Evolutionary conservation across 2,797 vertebrate genomes (phyloP).

Genomic region (Syngnathus acus): DNA sequence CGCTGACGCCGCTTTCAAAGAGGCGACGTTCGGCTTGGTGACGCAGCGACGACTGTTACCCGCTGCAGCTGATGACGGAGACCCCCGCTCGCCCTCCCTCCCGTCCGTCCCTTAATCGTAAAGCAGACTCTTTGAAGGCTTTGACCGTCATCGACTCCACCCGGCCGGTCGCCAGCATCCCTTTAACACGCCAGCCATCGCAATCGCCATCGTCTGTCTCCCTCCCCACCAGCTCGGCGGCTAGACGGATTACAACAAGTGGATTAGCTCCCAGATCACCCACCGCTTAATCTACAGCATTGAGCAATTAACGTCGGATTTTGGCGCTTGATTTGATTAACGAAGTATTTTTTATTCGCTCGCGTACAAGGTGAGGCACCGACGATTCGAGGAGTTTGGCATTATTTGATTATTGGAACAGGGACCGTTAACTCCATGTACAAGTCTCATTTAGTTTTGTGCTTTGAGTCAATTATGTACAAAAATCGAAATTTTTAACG

Average conservation of each 20-base stretch:
- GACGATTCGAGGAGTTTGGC: too few relatives aligned
- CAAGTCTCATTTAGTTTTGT: too few relatives aligned
- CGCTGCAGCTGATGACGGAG: neutral
- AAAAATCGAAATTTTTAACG: too few relatives aligned
- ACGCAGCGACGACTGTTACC: neutral
- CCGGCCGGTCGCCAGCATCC: neutral
- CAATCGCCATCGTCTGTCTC: neutral
- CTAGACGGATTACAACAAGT: constrained; percentile 3
- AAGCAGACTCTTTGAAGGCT: neutral
- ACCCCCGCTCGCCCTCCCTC: neutral
- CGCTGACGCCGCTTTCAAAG: neutral
- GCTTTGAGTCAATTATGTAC: too few relatives aligned
- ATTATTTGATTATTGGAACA: neutral
- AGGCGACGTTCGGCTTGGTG: neutral
- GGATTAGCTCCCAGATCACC: constrained; percentile 1
- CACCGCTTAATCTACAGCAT: neutral
- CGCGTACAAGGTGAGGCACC: neutral
- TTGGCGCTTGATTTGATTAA: neutral
- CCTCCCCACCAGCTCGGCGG: neutral
- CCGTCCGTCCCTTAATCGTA: neutral
- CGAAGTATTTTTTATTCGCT: neutral
- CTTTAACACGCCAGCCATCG: neutral
- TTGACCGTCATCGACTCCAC: neutral
- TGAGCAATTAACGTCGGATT: neutral
- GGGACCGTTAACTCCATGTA: too few relatives aligned